Conservation (phyloP, 2,797 vertebrate genomes). For the Epinephelus coioides region DNA sequence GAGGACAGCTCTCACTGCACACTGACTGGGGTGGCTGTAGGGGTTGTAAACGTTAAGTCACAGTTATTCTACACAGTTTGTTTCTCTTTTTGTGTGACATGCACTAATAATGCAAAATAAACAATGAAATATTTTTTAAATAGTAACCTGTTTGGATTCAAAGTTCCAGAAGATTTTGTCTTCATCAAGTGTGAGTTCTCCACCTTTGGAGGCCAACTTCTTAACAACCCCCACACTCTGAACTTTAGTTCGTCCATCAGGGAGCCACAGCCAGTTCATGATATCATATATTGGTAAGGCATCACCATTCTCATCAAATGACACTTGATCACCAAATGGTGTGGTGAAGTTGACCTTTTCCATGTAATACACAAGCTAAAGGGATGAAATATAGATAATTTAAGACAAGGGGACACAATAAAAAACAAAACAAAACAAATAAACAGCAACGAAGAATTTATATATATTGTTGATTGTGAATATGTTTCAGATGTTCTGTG, state of each 20-base stretch:
- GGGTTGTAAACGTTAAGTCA: background rate
- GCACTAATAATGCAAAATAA: background rate
- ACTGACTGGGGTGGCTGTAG: conserved; percentile 76
- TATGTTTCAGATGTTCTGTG: background rate
- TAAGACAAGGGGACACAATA: background rate
- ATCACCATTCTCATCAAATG: conserved; percentile 83
- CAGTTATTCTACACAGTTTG: background rate
- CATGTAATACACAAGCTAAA: conserved; percentile 78
- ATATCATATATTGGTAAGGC: conserved; percentile 81
- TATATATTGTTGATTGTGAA: background rate
- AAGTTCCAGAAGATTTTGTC: conserved; percentile 81
- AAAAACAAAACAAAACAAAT: too few species aligned
- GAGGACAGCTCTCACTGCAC: conserved; percentile 81
- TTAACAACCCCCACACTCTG: conserved; percentile 76
- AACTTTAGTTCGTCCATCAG: conserved; percentile 67
- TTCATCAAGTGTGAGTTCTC: conserved; percentile 72
- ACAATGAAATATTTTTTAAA: background rate
- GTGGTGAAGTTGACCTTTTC: conserved; percentile 80
- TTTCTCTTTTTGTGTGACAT: background rate
- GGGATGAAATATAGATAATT: background rate
- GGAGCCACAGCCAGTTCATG: conserved; percentile 80
- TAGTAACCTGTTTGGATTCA: conserved; percentile 44
- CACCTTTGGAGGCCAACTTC: conserved; percentile 42
- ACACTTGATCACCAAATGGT: conserved; percentile 79
- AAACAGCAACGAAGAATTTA: too few species aligned